phyloP scores from a whole-genome alignment of 2,888 invertebrate species.

The Lycia hirtaria region DNA sequence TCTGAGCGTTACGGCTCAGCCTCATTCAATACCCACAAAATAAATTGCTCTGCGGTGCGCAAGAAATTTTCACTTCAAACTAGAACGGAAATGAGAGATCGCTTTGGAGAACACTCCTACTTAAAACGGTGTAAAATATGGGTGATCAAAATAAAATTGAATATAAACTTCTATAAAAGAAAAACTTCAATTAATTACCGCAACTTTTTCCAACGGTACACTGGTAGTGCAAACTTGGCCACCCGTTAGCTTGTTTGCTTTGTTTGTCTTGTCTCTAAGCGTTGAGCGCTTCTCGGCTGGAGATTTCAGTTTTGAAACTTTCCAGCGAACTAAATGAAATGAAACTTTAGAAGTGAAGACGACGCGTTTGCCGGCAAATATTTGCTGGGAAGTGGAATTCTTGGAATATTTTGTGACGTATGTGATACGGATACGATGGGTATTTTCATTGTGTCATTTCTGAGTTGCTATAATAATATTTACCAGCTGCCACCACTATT shows the following conservation, averaged over 20 bases:
- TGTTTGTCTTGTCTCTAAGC: conserved; percentile 19
- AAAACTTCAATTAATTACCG: not conserved
- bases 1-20: no score
- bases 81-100: no score
- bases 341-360: not conserved
- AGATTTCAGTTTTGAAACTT: conserved; percentile 10
- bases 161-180: not conserved
- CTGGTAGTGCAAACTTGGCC: not conserved
- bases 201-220: conserved; percentile 4
- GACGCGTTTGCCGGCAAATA: conserved; percentile 1
- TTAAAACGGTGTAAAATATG: no score
- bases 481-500: no score
- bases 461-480: no score
- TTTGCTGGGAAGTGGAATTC: not conserved
- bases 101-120: no score
- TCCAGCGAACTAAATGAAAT: not conserved
- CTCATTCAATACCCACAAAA: no score
- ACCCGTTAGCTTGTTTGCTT: conserved; percentile 17
- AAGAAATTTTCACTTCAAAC: no score
- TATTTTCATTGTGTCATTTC: no score
- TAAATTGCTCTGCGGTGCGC: no score
- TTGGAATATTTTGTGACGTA: not conserved
- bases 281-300: conserved; percentile 10
- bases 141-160: no score
- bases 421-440: no score